A percentile compares a stretch with the other conserved stretches of the same genome.
Conservation (phyloP, 2,797 vertebrate species). For the Lepus oiostolus region DNA sequence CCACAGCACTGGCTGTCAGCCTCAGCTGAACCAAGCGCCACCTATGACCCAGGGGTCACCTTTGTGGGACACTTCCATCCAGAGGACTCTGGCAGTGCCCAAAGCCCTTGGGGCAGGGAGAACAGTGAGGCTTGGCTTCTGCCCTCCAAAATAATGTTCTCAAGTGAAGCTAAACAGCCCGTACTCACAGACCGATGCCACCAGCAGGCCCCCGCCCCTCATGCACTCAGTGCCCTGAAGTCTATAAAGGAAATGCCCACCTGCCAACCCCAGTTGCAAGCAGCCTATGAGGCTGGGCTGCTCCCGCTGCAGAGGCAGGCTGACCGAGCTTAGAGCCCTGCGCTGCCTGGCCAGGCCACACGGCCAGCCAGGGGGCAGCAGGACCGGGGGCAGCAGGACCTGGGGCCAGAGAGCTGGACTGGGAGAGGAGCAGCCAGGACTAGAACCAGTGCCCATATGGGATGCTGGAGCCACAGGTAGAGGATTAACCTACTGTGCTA, state of each 20-base stretch:
- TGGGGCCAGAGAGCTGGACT: too few relatives aligned
- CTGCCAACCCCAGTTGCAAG: background rate
- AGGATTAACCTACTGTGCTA: background rate
- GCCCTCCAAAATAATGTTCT: background rate
- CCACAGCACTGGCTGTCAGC: background rate
- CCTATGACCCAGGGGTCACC: background rate
- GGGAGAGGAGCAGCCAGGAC: background rate
- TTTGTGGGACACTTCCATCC: background rate
- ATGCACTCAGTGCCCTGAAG: fast-evolving
- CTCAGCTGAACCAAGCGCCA: background rate
- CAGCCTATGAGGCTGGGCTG: background rate
- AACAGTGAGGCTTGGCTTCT: background rate
- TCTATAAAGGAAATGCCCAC: background rate
- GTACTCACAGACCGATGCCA: background rate
- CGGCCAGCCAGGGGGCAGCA: background rate
- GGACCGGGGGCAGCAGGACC: background rate
- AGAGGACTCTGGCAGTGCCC: background rate
- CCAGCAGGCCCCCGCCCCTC: background rate
- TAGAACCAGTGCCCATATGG: too few relatives aligned
- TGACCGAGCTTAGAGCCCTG: background rate
- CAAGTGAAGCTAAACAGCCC: background rate
- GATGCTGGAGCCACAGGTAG: background rate
- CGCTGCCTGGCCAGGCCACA: too few relatives aligned
- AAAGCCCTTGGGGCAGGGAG: background rate
- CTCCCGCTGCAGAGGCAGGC: background rate